phyloP scores from a whole-genome alignment of 2,888 invertebrate species.

The Pachliopta kotzebuea region DNA sequence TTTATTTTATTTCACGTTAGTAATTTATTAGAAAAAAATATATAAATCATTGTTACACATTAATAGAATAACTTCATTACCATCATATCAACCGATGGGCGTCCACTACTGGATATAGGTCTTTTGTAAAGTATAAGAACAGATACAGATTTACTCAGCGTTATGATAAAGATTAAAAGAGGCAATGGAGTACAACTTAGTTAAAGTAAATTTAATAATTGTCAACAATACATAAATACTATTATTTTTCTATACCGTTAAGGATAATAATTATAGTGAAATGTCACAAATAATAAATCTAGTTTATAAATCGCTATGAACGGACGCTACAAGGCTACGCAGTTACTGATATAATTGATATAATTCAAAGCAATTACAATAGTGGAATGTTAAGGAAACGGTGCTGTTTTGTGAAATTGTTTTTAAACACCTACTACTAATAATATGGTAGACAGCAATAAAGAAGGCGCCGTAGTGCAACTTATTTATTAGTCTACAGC shows the following conservation, averaged over 20 bases:
- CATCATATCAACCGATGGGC: too few relatives aligned
- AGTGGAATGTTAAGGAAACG: neutral
- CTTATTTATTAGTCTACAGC: neutral
- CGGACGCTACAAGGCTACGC: slow-evolving; percentile 9
- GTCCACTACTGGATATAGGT: too few relatives aligned
- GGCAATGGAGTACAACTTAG: too few relatives aligned
- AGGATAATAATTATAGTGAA: slow-evolving; percentile 4
- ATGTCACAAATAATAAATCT: slow-evolving; percentile 8
- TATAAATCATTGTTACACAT: too few relatives aligned
- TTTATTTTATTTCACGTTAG: neutral
- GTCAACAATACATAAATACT: neutral
- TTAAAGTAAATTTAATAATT: too few relatives aligned
- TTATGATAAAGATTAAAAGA: too few relatives aligned
- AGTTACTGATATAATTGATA: slow-evolving; percentile 15
- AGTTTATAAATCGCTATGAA: slow-evolving; percentile 8
- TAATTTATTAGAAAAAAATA: too few relatives aligned
- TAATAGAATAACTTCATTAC: too few relatives aligned
- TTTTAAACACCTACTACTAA: neutral
- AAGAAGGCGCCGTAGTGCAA: neutral
- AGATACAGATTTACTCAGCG: too few relatives aligned
- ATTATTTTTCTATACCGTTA: slow-evolving; percentile 11
- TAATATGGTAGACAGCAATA: neutral
- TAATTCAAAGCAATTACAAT: slow-evolving; percentile 15
- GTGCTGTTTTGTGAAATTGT: neutral
- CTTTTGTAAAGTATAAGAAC: too few relatives aligned